A percentile compares a stretch with the other conserved stretches of the same genome.
phyloP scores from a whole-genome alignment of 2,888 invertebrate genomes.

The Pinctada fucata region DNA sequence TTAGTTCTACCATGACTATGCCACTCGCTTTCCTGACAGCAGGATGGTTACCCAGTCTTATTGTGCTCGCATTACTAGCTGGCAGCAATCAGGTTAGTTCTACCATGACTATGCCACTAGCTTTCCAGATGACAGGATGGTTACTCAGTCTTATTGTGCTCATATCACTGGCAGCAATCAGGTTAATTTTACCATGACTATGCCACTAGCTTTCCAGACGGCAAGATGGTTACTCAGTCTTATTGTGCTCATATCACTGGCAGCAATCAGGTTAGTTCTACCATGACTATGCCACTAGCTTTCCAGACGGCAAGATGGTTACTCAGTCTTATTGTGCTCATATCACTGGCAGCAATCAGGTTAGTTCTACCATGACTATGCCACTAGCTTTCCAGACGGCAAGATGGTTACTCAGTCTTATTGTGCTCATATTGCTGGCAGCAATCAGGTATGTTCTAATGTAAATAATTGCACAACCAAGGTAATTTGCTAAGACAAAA shows the following conservation, averaged over 20 bases:
- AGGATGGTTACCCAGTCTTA: constrained; percentile 92
- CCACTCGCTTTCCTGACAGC: constrained; percentile 93
- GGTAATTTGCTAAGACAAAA: too few species aligned
- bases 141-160: too few species aligned
- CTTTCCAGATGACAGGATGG: too few species aligned
- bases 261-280: constrained; percentile 82
- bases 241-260: constrained; percentile 86
- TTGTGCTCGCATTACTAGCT: constrained; percentile 87
- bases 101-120: constrained; percentile 82
- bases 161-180: background rate
- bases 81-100: constrained; percentile 75
- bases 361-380: constrained; percentile 82
- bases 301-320: too few species aligned
- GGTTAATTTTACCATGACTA: constrained; percentile 84
- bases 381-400: constrained; percentile 93
- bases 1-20: constrained; percentile 83
- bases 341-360: background rate
- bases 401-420: constrained; percentile 92
- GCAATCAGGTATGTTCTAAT: constrained; percentile 83
- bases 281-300: constrained; percentile 86
- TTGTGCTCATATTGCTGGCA: constrained; percentile 87
- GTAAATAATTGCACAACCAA: too few species aligned
- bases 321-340: too few species aligned
- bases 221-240: constrained; percentile 95
- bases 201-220: constrained; percentile 92